Evolutionary conservation across 2,888 invertebrate species (phyloP), one percentile per base, ranked within the genome.

Genomic region (Steinernema scapterisci): DNA sequence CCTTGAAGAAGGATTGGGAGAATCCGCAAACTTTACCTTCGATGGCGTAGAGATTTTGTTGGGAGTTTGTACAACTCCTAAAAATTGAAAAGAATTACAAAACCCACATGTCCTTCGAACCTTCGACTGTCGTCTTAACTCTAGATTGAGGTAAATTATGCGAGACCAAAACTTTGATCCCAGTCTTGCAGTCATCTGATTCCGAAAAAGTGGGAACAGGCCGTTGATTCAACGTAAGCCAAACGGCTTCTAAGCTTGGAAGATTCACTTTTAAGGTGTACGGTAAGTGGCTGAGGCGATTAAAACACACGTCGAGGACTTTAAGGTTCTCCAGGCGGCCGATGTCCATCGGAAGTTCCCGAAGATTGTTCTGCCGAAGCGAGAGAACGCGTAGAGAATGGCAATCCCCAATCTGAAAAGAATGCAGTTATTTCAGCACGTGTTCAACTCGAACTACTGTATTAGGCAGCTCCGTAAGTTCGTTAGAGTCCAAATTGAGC

Each of bases 201-300:
- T 95, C 94, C 90, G 97, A 97, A 90, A 99, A 96, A 87, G 95
- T 97, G 78, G 97, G 91, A 90, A 99, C 91, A 0, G 99, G 96
- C 89, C 99, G 97, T 86, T 90, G 96, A 90, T 99, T 99, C 90
- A 99, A 97, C 73, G 97, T 95, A 87, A 99, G 89, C 99, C 99
- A 99, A 73, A 99, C 93, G 0, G 99, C 99, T 90, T 97, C 89
- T 25, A 97, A 90, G 87, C 93, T 81, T 56, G 78, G 93, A 85
- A 97, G 91, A 87, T 27, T 63, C 88, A 94, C 94, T 76, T 96
- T 93, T 88, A 99, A 90, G 38, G 96, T 94, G 89, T 94, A 94
- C 51, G 99, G 99, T 89, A 99, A 91, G 91, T 95, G 93, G 88
- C 95, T 93, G 88, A 99, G 93, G 92, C 92, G 95, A 88, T 99